These are phyloP conservation scores for Steinernema feltiae DNA, from an alignment of 1,140 invertebrate genomes.

Conservation along the genomic window DNA sequence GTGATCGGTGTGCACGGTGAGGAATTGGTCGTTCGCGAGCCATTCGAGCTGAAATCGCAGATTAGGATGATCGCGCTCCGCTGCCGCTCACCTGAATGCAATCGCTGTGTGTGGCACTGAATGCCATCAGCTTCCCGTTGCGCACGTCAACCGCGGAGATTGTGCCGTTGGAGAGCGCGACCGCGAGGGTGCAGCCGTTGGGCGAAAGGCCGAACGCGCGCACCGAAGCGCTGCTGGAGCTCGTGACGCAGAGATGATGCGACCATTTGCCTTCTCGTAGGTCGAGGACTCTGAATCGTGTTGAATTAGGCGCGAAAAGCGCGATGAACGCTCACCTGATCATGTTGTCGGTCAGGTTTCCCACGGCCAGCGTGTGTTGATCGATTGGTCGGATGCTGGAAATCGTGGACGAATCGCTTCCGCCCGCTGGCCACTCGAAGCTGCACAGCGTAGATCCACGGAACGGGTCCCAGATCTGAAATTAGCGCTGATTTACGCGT, in stretches of 20 bases:
- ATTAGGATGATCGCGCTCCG: background rate
- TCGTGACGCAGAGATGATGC: background rate
- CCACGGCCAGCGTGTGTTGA: background rate
- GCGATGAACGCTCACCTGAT: no score
- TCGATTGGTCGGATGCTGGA: background rate
- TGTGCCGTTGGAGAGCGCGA: background rate
- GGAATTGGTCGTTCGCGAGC: background rate
- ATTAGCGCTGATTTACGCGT: no score
- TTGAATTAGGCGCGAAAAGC: no score
- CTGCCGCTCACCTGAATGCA: background rate
- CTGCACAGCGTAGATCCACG: background rate
- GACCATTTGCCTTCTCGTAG: background rate
- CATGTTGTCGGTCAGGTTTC: background rate
- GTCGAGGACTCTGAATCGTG: background rate
- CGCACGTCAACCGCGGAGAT: background rate
- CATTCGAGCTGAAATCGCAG: background rate
- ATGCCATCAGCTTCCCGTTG: background rate
- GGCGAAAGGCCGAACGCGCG: background rate
- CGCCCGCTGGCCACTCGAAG: background rate
- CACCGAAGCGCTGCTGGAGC: background rate
- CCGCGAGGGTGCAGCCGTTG: background rate
- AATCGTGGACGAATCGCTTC: background rate
- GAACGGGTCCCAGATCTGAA: background rate
- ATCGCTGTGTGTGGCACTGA: background rate
- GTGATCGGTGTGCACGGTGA: background rate